A percentile compares a stretch with the other conserved stretches of the same genome.
phyloP scores from a whole-genome alignment of 1,140 invertebrate genomes.

The Hydropsyche tenuis region DNA sequence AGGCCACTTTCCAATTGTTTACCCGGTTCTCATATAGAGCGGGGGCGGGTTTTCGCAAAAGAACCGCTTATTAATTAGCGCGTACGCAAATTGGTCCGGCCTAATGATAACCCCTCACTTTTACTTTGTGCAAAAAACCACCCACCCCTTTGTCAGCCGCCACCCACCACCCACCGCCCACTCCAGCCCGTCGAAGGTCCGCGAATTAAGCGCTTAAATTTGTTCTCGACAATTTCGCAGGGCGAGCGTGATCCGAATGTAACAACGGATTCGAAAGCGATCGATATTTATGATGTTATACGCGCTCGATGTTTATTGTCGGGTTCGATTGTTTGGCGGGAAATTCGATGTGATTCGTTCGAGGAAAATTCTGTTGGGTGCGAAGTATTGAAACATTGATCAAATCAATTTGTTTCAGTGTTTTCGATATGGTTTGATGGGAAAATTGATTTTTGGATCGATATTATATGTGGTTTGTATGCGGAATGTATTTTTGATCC shows the following conservation, averaged over 20 bases:
- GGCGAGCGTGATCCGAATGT: slow-evolving; percentile 9
- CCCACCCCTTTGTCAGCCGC: not conserved
- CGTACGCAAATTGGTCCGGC: slow-evolving; percentile 17
- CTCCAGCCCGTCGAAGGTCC: not conserved
- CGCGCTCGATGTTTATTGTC: too few relatives aligned
- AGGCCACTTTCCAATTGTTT: slow-evolving; percentile 31
- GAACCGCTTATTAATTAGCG: slow-evolving; percentile 30
- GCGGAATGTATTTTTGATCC: too few relatives aligned
- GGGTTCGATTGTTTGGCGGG: too few relatives aligned
- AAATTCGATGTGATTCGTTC: too few relatives aligned
- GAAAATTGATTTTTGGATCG: too few relatives aligned
- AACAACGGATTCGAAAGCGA: slow-evolving; percentile 17
- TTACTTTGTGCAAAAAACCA: slow-evolving; percentile 18
- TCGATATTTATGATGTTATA: not conserved
- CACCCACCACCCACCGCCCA: too few relatives aligned
- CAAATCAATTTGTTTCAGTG: too few relatives aligned
- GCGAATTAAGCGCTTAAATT: slow-evolving; percentile 15
- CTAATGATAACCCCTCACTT: slow-evolving; percentile 25
- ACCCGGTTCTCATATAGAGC: not conserved
- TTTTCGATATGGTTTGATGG: too few relatives aligned
- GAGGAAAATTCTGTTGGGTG: too few relatives aligned
- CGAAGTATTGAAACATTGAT: too few relatives aligned
- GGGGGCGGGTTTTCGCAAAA: not conserved
- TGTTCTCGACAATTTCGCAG: slow-evolving; percentile 20
- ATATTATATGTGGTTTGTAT: too few relatives aligned